Base-by-base conservation (phyloP, 92 coral and sea anemone species). In the Porites divaricata region DNA sequence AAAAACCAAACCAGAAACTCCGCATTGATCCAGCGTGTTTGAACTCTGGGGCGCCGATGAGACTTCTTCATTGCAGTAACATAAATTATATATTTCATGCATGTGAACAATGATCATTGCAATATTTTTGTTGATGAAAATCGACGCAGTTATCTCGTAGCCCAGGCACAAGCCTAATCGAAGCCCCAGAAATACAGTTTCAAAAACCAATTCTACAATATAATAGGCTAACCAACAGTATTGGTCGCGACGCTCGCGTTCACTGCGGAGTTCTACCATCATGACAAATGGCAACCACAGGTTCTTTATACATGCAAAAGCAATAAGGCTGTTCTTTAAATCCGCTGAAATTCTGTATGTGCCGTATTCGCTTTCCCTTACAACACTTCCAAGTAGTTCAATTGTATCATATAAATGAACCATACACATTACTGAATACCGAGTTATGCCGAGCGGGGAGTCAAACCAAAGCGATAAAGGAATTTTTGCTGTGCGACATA, bases 101-200 rank as follows among this genome's bases (percentile, higher is more conserved):
- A 9, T 7, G 65, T 66, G 28, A 7, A 66, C 10, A 26, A 52
- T 6, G 10, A 67, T 8, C 23, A 79, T 20, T 15, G 53, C 11
- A 0, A 79, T 79, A 67, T 79, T 79, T 23, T 79, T 79, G 63
- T 14, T 67, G 64, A 79, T 79, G 64, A 79, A 79, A 66, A 66
- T 25, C 23, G 83, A 79, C 2, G 10, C 63, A 15, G 49, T 66
- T 9, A 53, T 67, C 10, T 65, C 83, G 52, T 49, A 79, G 22
- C 52, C 62, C 10, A 23, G 12, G 20, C 50, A 15, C 12, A 79
- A 79, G 23, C 74, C 75, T 20, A 79, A 23, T 2, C 83, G 83
- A n/a, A 79, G 83, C 5, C 83, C 74, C 12, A 79, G 64, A 20
- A 79, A 79, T 9, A 79, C 67, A 19, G 74, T 8, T 20, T 79